Evolutionary conservation across 1,140 invertebrate species (phyloP), one percentile per base, ranked within the genome.

Genomic region (Drepana arcuata): DNA sequence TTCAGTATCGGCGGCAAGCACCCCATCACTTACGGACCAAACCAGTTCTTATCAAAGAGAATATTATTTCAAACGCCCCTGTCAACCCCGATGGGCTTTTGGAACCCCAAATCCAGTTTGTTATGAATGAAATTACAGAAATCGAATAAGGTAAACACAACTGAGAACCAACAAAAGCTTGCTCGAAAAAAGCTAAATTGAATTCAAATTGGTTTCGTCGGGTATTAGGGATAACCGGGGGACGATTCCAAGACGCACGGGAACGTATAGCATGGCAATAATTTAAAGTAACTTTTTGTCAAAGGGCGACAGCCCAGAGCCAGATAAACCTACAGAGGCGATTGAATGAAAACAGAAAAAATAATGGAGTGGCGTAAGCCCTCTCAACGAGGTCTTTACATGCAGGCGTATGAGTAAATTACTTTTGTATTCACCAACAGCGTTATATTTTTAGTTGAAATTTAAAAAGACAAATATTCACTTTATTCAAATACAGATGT

Each of bases 71-170:
- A 81, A 81, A 81, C 74, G 67, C 77, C 74, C 74, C 69, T 75
- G 72, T 75, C 73, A 75, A 70, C 66, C 67, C 75, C 70, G 63
- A 71, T 67, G 63, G 68, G 70, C 65, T 72, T 73, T 70, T 55
- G 52, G 59, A 71, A 67, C 71, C 74, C 77, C 63, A 75, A 82
- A 82, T 82, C 78, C 74, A 72, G 78, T 82, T 82, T 82, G 72
- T 78, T 78, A 82, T 82, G 78, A 82, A 82, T 79, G 78, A 82
- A 82, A 82, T 82, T 82, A 82, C 72, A 79, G 74, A 79, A 82
- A 82, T 82, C 78, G 74, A 82, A 82, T 82, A 82, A 82, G 65
- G 78, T 82, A 79, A 79, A 82, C 72, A 82, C 72, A 78, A 78
- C 74, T 70, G 72, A 71, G 74, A 75, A 74, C 59, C 71, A 82